phyloP scores from a whole-genome alignment of 2,888 invertebrate species.

The Caenorhabditis macrosperma region DNA sequence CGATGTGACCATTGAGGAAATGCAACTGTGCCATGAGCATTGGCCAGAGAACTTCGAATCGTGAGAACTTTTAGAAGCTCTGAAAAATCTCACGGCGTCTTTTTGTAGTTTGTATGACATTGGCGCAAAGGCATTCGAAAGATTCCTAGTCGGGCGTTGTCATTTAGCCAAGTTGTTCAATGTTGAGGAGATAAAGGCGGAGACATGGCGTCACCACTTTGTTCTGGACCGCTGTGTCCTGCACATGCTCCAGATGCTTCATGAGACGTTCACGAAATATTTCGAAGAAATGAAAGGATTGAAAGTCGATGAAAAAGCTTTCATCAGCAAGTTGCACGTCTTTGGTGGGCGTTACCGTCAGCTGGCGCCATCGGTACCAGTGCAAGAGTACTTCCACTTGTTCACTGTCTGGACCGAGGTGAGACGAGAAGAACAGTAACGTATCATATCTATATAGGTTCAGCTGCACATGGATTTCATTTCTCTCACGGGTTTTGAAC shows the following conservation, averaged over 20 bases:
- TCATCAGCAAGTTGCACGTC: constrained; percentile 11
- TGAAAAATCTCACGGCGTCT: no score
- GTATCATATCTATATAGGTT: constrained; percentile 16
- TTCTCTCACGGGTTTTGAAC: constrained; percentile 30
- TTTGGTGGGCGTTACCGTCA: constrained; percentile 38
- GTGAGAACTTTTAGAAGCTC: constrained; percentile 31
- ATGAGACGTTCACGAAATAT: constrained; percentile 22
- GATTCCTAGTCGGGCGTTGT: constrained; percentile 16
- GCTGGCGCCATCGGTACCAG: constrained; percentile 25
- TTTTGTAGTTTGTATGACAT: constrained; percentile 52
- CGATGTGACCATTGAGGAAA: constrained; percentile 6
- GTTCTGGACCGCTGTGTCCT: constrained; percentile 38
- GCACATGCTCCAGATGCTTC: constrained; percentile 43
- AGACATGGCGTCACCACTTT: constrained; percentile 28
- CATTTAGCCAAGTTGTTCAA: constrained; percentile 26
- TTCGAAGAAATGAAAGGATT: constrained; percentile 19
- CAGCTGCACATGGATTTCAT: constrained; percentile 57
- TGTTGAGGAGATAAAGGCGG: constrained; percentile 20
- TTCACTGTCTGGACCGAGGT: constrained; percentile 43
- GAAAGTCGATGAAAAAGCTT: neutral
- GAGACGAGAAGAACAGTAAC: neutral
- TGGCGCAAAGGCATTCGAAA: constrained; percentile 40
- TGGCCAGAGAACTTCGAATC: constrained; percentile 55
- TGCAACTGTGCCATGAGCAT: constrained; percentile 38
- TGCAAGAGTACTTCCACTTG: constrained; percentile 29